Evolutionary conservation across 2,113 vertebrate species (phyloP), one percentile per base, ranked within the genome.

Genomic region (Ahaetulla prasina): DNA sequence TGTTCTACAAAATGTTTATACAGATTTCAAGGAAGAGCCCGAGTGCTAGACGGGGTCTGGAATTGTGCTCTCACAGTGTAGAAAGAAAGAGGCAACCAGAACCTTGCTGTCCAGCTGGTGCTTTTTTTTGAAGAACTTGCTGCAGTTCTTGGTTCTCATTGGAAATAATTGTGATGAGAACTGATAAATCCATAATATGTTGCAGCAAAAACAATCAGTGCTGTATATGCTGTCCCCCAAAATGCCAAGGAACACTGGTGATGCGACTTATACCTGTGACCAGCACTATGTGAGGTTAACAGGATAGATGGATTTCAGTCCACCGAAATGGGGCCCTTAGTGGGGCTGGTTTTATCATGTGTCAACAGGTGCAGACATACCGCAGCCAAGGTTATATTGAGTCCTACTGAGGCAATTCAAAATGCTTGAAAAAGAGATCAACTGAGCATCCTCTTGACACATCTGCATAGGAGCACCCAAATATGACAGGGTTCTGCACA

Each of bases 21-120:
- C 0, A 0, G 0, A 49, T 47, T 30, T n/a, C 23, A 5, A 12
- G 49, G 10, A 5, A 74, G 49, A n/a, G 22, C 87, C 63, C 3
- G 1, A 27, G 30, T 27, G 43, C 27, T 35, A 18, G 63, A 43
- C 50, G n/a, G 27, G 22, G 27, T 43, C 18, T 30, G 22, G 74
- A 60, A 2, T 18, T 85, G n/a, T 27, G 1, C 11, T 89, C 18
- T 85, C 84, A 49, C 87, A 89, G 10, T 47, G 18, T 18, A 80
- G 16, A 20, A 43, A 35, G 30, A 30, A 39, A 27, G 54, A 52
- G 43, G 25, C 74, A 91, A 2, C 27, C 35, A 30, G 39, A 14
- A 43, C 43, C 35, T 11, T 53, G 11, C 39, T 39, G 68, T 47
- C 20, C n/a, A 57, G 9, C 25, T 16, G 4, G 6, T 23, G 43